Evolutionary conservation across 2,888 invertebrate species (phyloP).

Genomic region (Philhelius pedissequus): DNA sequence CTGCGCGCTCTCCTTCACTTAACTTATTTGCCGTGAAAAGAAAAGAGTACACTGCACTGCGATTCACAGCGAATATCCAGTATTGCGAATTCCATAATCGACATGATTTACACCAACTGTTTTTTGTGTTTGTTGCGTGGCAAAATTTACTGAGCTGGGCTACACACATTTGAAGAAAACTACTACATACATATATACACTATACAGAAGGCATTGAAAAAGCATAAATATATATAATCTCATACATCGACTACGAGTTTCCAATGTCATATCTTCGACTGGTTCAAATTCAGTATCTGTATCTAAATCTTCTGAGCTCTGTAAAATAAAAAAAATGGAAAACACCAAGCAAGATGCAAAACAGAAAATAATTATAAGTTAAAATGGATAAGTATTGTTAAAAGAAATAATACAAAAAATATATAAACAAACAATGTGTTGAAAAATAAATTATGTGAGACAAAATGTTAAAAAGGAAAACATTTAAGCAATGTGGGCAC

Average conservation of each 20-base stretch:
- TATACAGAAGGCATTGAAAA: not conserved
- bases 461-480: slow-evolving; percentile 19
- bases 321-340: slow-evolving; percentile 71
- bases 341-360: slow-evolving; percentile 69
- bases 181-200: no score
- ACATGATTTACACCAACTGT: no score
- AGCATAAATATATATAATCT: slow-evolving; percentile 69
- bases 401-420: slow-evolving; percentile 27
- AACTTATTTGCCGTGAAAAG: no score
- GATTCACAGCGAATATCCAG: no score
- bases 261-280: slow-evolving; percentile 84
- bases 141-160: not conserved
- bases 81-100: no score
- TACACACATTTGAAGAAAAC: not conserved
- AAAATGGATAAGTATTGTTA: slow-evolving; percentile 52
- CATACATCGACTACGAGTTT: slow-evolving; percentile 84
- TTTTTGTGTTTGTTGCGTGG: no score
- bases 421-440: slow-evolving; percentile 62
- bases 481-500: slow-evolving; percentile 53
- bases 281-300: slow-evolving; percentile 86
- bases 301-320: slow-evolving; percentile 85
- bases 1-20: no score
- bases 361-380: slow-evolving; percentile 66
- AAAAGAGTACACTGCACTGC: no score
- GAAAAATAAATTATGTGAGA: slow-evolving; percentile 50